Conservation (phyloP, 2,797 vertebrate species). For the Chelidonichthys spinosus region DNA sequence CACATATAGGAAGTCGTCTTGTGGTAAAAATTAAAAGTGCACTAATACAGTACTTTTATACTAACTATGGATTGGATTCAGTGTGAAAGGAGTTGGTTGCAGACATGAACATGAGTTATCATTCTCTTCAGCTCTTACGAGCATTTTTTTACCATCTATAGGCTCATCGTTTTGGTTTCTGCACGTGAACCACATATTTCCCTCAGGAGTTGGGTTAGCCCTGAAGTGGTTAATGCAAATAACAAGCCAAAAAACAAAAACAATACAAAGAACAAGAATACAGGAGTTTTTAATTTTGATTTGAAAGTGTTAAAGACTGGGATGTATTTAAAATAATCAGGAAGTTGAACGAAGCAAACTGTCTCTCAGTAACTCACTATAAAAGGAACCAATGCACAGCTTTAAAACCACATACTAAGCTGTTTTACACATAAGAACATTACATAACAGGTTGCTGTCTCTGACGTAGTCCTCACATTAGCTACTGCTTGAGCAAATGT, state of each 20-base stretch:
- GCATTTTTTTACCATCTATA: not conserved
- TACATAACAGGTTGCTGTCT: not conserved
- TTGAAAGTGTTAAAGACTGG: not conserved
- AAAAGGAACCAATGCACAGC: too few species aligned
- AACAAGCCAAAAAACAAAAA: not conserved
- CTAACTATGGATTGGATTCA: not conserved
- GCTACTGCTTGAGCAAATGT: conserved; percentile 9
- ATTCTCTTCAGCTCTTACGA: not conserved
- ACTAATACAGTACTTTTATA: not conserved
- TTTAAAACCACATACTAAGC: not conserved
- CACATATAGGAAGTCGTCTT: not conserved
- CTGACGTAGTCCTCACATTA: conserved; percentile 9
- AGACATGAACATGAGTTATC: not conserved
- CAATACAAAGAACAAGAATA: not conserved
- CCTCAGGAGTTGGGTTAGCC: not conserved
- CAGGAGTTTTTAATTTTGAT: not conserved
- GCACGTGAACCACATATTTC: not conserved
- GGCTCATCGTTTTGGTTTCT: too few species aligned
- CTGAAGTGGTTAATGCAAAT: too few species aligned
- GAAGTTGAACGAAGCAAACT: not conserved
- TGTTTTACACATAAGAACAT: conserved; percentile 8
- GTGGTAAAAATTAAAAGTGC: not conserved
- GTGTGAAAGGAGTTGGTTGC: not conserved
- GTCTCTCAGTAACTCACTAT: too few species aligned
- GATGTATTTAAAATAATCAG: not conserved